Evolutionary conservation across 2,888 invertebrate species (phyloP).

Genomic region (Drosophila sordidapex): DNA sequence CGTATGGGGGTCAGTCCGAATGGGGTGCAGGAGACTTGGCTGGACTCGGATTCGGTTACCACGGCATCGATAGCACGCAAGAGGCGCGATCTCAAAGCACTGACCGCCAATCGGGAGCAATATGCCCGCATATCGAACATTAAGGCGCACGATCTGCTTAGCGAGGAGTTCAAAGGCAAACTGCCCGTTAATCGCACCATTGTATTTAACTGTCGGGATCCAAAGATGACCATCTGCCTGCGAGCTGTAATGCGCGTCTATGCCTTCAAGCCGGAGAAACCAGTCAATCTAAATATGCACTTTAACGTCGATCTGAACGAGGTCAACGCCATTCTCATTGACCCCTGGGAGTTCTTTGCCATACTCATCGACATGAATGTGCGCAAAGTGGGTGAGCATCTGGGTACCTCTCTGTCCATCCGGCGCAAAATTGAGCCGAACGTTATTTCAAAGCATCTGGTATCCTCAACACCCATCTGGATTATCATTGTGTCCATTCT

Average conservation of each 20-base stretch:
- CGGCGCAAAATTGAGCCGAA: conserved; percentile 82
- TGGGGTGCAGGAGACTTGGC: conserved; percentile 51
- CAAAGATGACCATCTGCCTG: conserved; percentile 80
- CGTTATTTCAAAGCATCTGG: conserved; percentile 84
- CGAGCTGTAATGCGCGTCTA: conserved; percentile 79
- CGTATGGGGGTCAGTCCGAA: conserved; percentile 43
- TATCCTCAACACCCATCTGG: conserved; percentile 84
- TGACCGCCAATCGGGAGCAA: conserved; percentile 78
- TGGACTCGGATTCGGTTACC: conserved; percentile 63
- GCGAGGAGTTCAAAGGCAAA: conserved; percentile 81
- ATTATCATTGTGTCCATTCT: conserved; percentile 85
- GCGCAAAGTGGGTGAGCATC: conserved; percentile 75
- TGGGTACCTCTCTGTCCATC: conserved; percentile 70
- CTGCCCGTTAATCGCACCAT: conserved; percentile 84
- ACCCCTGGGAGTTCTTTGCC: conserved; percentile 84
- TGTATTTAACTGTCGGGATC: conserved; percentile 84
- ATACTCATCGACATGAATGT: conserved; percentile 79
- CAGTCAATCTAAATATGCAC: conserved; percentile 79
- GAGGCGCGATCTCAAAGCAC: conserved; percentile 72
- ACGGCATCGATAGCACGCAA: conserved; percentile 70
- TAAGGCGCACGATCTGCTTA: conserved; percentile 77
- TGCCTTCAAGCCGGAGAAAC: conserved; percentile 81
- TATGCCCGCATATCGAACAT: conserved; percentile 80
- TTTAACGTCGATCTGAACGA: conserved; percentile 83
- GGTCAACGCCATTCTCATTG: conserved; percentile 83